Evolutionary conservation across 2,888 invertebrate species (phyloP).

Genomic region (Brenthis hecate): DNA sequence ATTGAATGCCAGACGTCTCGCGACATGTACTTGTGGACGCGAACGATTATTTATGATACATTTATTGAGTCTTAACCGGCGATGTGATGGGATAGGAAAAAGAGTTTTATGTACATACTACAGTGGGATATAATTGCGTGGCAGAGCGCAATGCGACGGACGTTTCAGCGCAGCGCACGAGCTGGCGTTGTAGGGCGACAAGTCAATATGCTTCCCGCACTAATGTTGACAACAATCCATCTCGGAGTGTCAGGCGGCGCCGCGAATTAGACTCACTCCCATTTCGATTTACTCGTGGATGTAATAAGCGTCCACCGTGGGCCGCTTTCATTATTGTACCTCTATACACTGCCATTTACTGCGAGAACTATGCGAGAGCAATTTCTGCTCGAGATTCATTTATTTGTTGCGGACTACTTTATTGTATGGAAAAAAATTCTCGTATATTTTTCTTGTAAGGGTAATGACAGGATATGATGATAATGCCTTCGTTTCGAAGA

Average conservation of each 20-base stretch:
- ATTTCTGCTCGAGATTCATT: slow-evolving; percentile 69
- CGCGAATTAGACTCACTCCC: slow-evolving; percentile 77
- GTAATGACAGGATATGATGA: slow-evolving; percentile 77
- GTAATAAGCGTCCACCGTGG: slow-evolving; percentile 60
- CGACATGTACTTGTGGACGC: slow-evolving; percentile 65
- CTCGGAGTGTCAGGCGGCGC: slow-evolving; percentile 76
- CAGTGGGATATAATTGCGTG: slow-evolving; percentile 48
- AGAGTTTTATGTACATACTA: slow-evolving; percentile 52
- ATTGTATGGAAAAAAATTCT: slow-evolving; percentile 61
- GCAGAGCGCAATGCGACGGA: slow-evolving; percentile 32
- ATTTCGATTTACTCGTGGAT: slow-evolving; percentile 74
- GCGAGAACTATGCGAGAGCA: slow-evolving; percentile 60
- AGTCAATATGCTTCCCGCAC: slow-evolving; percentile 76
- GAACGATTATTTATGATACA: slow-evolving; percentile 54
- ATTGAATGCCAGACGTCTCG: slow-evolving; percentile 70
- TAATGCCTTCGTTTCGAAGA: slow-evolving; percentile 53
- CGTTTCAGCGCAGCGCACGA: slow-evolving; percentile 34
- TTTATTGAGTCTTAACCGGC: slow-evolving; percentile 55
- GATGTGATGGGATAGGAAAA: slow-evolving; percentile 48
- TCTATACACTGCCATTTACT: slow-evolving; percentile 48
- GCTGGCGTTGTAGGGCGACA: slow-evolving; percentile 59
- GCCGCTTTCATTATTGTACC: slow-evolving; percentile 58
- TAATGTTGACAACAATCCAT: slow-evolving; percentile 81
- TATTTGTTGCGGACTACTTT: slow-evolving; percentile 66
- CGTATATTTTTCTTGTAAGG: slow-evolving; percentile 61